A percentile compares a stretch with the other conserved stretches of the same genome.
Conservation (phyloP, 2,113 vertebrate species). For the Petrocephalus microphthalmus region DNA sequence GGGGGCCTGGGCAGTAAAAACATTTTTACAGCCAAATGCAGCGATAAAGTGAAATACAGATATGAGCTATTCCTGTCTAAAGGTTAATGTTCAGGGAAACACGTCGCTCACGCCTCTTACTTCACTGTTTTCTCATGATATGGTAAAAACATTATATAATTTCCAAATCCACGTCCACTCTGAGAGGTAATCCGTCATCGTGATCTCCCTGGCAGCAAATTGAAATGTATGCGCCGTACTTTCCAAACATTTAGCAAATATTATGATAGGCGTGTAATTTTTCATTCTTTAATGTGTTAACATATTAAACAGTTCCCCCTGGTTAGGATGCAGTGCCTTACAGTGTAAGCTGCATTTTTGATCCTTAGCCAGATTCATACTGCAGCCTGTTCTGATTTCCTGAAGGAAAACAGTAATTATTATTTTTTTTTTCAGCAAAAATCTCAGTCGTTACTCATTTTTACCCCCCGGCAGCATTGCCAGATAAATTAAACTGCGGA, state of each 20-base stretch:
- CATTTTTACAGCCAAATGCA: background rate
- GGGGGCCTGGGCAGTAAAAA: background rate
- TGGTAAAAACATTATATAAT: background rate
- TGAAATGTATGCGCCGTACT: conserved; percentile 18
- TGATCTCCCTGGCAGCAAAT: conserved; percentile 22
- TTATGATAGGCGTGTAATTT: conserved; percentile 51
- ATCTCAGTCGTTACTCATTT: conserved; percentile 33
- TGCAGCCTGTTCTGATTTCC: conserved; percentile 26
- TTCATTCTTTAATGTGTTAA: conserved; percentile 42
- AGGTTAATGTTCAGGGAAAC: background rate
- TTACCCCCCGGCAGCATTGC: conserved; percentile 17
- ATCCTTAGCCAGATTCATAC: conserved; percentile 40
- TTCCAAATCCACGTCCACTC: conserved; percentile 7
- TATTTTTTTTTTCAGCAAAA: conserved; percentile 25
- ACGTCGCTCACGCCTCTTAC: background rate
- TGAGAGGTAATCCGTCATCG: conserved; percentile 24
- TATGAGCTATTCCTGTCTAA: background rate
- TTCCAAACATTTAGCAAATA: conserved; percentile 49
- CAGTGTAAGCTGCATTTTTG: conserved; percentile 39
- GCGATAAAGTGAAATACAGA: background rate
- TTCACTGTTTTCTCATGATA: background rate
- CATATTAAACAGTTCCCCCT: conserved; percentile 38
- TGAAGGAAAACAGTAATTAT: conserved; percentile 25
- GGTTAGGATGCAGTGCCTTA: conserved; percentile 37
- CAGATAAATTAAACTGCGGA: conserved; percentile 31